A percentile compares a stretch with the other conserved stretches of the same genome.
phyloP scores from a whole-genome alignment of 2,888 invertebrate genomes.

The Callyntrura guangdongensis region DNA sequence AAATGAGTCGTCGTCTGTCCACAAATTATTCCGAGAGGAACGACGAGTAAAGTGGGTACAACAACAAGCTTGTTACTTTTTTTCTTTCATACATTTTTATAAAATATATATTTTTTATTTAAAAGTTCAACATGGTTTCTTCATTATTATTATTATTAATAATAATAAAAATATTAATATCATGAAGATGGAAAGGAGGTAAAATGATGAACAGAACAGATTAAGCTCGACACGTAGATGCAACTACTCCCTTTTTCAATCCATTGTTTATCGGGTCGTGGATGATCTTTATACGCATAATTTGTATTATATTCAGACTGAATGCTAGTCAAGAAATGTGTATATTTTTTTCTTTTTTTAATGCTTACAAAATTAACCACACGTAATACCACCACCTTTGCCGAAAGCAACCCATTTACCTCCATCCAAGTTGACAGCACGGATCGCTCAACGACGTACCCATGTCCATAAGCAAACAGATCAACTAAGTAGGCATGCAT shows the following conservation, averaged over 20 bases:
- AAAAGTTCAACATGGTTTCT: conserved; percentile 6
- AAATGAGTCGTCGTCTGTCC: conserved; percentile 43
- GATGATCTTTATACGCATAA: not conserved
- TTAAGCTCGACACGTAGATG: conserved; percentile 53
- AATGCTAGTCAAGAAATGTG: too few relatives aligned
- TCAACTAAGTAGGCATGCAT: not conserved
- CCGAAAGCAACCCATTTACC: conserved; percentile 74
- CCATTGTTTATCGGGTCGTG: not conserved
- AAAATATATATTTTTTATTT: not conserved
- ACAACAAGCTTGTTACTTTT: not conserved
- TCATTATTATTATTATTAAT: conserved; percentile 26
- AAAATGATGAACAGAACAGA: conserved; percentile 56
- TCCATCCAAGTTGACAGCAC: conserved; percentile 71
- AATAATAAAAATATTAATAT: conserved; percentile 6
- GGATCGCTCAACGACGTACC: not conserved
- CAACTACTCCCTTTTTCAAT: not conserved
- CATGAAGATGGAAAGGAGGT: conserved; percentile 21
- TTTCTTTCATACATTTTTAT: not conserved
- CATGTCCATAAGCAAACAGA: not conserved
- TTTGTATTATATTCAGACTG: not conserved
- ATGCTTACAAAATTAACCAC: conserved; percentile 8
- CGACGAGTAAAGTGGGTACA: not conserved
- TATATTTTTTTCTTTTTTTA: not conserved
- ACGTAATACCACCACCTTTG: conserved; percentile 29
- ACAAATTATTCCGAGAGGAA: not conserved